phyloP scores from a whole-genome alignment of 1,140 invertebrate species.

The Pectinophora gossypiella region DNA sequence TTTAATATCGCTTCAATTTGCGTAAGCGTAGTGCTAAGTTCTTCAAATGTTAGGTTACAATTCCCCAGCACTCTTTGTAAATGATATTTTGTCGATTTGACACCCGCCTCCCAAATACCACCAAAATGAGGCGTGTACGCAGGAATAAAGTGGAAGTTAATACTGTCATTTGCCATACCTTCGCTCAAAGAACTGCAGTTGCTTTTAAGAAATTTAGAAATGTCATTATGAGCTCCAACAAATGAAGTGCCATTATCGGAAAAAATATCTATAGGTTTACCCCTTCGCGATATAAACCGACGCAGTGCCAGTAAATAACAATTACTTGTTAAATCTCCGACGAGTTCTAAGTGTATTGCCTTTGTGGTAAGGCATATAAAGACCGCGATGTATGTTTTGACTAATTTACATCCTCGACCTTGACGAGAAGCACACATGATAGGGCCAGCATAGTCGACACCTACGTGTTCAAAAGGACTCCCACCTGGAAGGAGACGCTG shows the following conservation, averaged over 20 bases:
- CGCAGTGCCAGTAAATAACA: constrained; percentile 33
- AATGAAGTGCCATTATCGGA: constrained; percentile 32
- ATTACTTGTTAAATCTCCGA: constrained; percentile 25
- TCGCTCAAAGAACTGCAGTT: too few species aligned
- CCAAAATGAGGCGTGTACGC: too few species aligned
- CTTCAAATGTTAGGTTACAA: too few species aligned
- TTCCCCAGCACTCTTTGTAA: too few species aligned
- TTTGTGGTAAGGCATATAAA: constrained; percentile 1
- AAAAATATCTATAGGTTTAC: constrained; percentile 16
- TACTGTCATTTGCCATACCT: too few species aligned
- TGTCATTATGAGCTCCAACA: constrained; percentile 33
- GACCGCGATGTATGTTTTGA: neutral
- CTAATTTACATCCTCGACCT: neutral
- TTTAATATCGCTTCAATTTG: too few species aligned
- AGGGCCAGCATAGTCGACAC: neutral
- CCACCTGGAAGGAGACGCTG: neutral
- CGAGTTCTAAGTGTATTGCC: neutral
- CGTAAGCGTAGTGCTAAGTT: too few species aligned
- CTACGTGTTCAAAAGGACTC: neutral
- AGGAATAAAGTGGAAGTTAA: too few species aligned
- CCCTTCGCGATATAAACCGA: constrained; percentile 40
- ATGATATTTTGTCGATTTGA: too few species aligned
- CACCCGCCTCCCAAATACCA: too few species aligned
- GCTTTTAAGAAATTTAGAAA: too few species aligned
- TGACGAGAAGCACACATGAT: neutral